Evolutionary conservation across 2,888 invertebrate species (phyloP).

Genomic region (Nezara viridula): DNA sequence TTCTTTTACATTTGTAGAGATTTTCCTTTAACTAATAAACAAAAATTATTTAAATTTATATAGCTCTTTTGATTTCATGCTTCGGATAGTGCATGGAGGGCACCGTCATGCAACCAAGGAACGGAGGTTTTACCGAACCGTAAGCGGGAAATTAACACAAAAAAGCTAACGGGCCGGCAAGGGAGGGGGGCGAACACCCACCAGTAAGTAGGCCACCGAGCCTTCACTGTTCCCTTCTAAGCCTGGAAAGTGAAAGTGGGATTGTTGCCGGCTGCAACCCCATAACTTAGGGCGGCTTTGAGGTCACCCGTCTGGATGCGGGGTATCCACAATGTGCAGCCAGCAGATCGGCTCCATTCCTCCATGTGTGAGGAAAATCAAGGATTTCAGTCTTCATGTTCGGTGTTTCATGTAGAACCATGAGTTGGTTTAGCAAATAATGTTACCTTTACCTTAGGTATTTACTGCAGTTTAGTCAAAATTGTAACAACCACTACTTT

Average conservation of each 20-base stretch:
- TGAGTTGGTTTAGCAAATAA: too few species aligned
- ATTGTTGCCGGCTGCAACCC: neutral
- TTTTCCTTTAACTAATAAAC: neutral
- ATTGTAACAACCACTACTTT: too few species aligned
- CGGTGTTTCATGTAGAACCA: too few species aligned
- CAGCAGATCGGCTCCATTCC: too few species aligned
- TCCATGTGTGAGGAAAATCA: neutral
- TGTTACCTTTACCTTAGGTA: too few species aligned
- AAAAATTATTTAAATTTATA: neutral
- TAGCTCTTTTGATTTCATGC: neutral
- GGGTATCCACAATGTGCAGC: neutral
- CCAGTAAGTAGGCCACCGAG: neutral
- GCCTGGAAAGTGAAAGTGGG: constrained; percentile 19
- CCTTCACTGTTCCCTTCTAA: constrained; percentile 20
- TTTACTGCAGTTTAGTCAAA: too few species aligned
- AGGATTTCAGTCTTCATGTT: too few species aligned
- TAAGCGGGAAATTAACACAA: neutral
- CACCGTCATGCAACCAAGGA: neutral
- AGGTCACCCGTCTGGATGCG: neutral
- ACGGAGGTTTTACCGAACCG: neutral
- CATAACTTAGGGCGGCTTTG: constrained; percentile 15
- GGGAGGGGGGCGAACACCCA: neutral
- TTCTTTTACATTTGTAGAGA: neutral
- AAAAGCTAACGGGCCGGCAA: neutral
- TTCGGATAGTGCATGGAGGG: neutral